Evolutionary conservation across 2,113 vertebrate species (phyloP), one percentile per base, ranked within the genome.

Genomic region (Ceyx melanurus): DNA sequence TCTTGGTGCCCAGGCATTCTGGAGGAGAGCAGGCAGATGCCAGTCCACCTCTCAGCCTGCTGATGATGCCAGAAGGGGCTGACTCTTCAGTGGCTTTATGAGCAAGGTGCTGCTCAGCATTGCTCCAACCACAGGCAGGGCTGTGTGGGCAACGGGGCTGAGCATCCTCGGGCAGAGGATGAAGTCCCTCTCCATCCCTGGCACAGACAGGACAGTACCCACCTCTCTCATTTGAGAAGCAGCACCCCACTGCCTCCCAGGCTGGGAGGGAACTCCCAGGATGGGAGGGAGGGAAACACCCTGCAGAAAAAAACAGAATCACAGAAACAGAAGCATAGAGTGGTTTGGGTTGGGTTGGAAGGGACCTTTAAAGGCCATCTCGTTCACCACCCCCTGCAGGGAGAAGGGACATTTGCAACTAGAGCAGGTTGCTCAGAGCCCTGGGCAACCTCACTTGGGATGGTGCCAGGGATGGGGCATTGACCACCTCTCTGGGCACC

Each of bases 101-200:
- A 26, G 28, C 19, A 26, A 3, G 26, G 65, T 2, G 18, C 12
- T 15, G 16, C 26, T 43, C 43, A 16, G 28, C 45, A 19, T 8
- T 1, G 0, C 61, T 19, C 21, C 0, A 0, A 4, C 3, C 10
- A 0, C 72, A 10, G 58, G 37, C 33, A n/a, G 21, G 2, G 4
- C 62, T 13, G 5, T n/a, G 51, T 1, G 0, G 31, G 58, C 57
- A 58, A 58, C 16, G 9, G 4, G 31, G 46, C 77, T 83, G 57
- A 53, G 57, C 45, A 56, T 14, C 28, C 46, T 7, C 0, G 0
- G 7, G 29, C 45, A 28, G 40, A 60, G 7, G 35, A 35, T 66
- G 46, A 40, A 71, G 46, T 4, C 11, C 6, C 23, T 28, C 51
- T 66, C 26, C 13, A 25, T 3, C 20, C 16, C 66, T 11, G 12